A percentile compares a stretch with the other conserved stretches of the same genome.
Conservation (phyloP, 2,888 invertebrate genomes). For the Cantharis rustica region DNA sequence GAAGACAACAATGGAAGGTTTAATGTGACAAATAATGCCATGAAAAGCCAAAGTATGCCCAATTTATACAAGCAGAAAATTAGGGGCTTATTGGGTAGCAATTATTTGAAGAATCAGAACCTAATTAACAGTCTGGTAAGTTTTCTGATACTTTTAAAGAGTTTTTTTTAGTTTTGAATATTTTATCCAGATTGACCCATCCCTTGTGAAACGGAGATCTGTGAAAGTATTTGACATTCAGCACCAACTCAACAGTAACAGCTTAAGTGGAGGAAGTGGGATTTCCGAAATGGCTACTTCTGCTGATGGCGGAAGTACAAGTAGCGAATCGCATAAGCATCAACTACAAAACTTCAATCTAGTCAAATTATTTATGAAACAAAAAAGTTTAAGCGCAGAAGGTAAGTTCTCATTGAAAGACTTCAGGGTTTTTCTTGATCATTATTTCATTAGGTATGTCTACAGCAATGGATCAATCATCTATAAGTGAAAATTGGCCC, state of each 20-base stretch:
- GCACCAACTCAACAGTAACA: constrained; percentile 51
- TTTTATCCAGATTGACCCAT: constrained; percentile 45
- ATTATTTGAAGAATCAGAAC: constrained; percentile 56
- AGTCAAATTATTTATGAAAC: constrained; percentile 87
- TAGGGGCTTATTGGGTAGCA: constrained; percentile 60
- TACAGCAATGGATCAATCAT: constrained; percentile 75
- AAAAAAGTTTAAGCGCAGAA: constrained; percentile 82
- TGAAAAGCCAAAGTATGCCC: constrained; percentile 80
- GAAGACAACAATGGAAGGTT: constrained; percentile 62
- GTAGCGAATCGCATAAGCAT: constrained; percentile 29
- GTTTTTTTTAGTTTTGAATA: too few species aligned
- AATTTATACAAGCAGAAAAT: constrained; percentile 66
- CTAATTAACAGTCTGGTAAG: constrained; percentile 74
- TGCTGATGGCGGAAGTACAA: constrained; percentile 48
- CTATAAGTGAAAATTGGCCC: constrained; percentile 76
- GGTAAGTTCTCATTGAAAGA: constrained; percentile 56
- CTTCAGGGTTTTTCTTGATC: background rate
- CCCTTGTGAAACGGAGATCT: constrained; percentile 46
- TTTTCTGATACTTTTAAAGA: too few species aligned
- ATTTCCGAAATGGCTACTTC: constrained; percentile 56
- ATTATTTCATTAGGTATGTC: constrained; percentile 55
- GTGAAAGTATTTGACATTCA: constrained; percentile 57
- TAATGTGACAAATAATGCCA: constrained; percentile 61
- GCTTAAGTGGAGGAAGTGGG: constrained; percentile 44
- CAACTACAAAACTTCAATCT: constrained; percentile 75